Conservation (phyloP, 2,888 invertebrate genomes). For the Anticlea derivata region DNA sequence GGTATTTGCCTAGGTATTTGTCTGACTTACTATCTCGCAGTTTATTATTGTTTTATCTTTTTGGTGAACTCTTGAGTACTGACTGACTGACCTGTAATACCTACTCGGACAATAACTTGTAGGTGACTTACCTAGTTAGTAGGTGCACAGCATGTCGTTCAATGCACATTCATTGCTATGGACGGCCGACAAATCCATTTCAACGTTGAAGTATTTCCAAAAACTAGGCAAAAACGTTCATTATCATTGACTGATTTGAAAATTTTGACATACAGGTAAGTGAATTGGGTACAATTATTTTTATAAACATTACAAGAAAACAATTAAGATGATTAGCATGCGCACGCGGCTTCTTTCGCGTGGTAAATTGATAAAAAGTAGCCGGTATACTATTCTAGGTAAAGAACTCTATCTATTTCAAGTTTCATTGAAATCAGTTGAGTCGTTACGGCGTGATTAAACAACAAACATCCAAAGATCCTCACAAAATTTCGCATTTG, state of each 20-base stretch:
- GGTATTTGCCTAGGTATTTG: too few species aligned
- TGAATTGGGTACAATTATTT: not conserved
- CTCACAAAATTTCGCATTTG: too few species aligned
- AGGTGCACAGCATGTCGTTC: not conserved
- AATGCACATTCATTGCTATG: constrained; percentile 1
- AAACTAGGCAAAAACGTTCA: not conserved
- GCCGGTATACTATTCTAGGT: too few species aligned
- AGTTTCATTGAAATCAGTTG: too few species aligned
- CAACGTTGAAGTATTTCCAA: not conserved
- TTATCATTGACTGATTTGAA: constrained; percentile 2
- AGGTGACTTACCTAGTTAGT: not conserved
- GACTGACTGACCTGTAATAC: not conserved
- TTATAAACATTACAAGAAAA: too few species aligned
- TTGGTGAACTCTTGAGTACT: constrained; percentile 1
- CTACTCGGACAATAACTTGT: not conserved
- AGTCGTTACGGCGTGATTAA: too few species aligned
- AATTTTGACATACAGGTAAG: constrained; percentile 1
- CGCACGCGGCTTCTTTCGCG: too few species aligned
- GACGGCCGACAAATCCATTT: not conserved
- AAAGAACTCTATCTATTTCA: too few species aligned
- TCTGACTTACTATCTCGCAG: not conserved
- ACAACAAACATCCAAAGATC: too few species aligned
- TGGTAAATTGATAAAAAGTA: too few species aligned
- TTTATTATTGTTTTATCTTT: not conserved
- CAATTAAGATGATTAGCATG: not conserved